Conservation (phyloP, 2,797 vertebrate species). For the Sebastes ruberrimus region DNA sequence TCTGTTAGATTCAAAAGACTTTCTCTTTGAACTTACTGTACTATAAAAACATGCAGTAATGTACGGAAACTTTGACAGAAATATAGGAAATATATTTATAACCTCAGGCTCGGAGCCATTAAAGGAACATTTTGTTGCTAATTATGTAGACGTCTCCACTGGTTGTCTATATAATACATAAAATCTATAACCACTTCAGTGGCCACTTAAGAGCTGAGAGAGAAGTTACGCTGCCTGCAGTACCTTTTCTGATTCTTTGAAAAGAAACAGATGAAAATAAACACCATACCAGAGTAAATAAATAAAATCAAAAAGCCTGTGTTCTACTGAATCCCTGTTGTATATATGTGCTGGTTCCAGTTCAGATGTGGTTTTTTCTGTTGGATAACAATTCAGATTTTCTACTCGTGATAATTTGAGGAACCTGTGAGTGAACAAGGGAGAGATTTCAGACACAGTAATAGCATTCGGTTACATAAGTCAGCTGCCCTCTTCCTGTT, state of each 20-base stretch:
- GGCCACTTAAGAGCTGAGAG: constrained; percentile 1
- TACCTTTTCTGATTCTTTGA: background rate
- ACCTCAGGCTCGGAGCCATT: constrained; percentile 32
- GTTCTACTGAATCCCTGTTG: background rate
- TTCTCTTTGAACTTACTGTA: background rate
- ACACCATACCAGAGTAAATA: background rate
- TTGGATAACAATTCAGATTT: background rate
- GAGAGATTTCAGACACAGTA: background rate
- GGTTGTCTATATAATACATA: constrained; percentile 23
- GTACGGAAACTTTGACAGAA: background rate
- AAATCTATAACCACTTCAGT: constrained; percentile 16
- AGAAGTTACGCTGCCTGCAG: constrained; percentile 13
- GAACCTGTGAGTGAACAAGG: constrained; percentile 24
- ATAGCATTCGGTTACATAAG: constrained; percentile 20
- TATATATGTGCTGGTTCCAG: background rate
- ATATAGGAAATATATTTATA: background rate
- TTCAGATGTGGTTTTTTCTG: background rate
- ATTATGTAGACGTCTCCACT: constrained; percentile 29
- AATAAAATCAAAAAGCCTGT: background rate
- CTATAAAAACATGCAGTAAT: background rate
- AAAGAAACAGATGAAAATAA: constrained; percentile 5
- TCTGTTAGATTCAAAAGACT: background rate
- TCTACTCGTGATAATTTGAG: background rate
- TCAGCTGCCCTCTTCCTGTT: constrained; percentile 37
- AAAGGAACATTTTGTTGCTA: constrained; percentile 25